Evolutionary conservation across 2,888 invertebrate species (phyloP), one percentile per base, ranked within the genome.

Genomic region (Dryococelus australis): DNA sequence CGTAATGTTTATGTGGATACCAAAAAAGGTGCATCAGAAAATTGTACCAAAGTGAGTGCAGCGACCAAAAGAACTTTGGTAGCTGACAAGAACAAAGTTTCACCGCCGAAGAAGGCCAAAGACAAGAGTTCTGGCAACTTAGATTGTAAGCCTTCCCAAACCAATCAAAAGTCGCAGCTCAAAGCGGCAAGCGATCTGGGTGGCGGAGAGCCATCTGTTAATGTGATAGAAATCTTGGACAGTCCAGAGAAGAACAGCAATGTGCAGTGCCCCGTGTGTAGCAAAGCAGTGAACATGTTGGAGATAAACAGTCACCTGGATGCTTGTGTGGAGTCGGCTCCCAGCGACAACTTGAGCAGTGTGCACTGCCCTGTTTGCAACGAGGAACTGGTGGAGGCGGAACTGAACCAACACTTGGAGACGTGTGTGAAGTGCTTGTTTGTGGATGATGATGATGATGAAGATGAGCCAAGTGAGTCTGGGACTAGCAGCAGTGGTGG

Each of bases 221-320:
- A 83, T 24, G n/a, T 43, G 0, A 35, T 83, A 35, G 83, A 83
- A 35, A 83, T 83, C 16, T 8, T 35, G 35, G 83, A 83, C 43
- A 83, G 83, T 28, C 83, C 83, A 3, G 83, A 83, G 28, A 83
- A 83, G 13, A 26, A 65, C 24, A 28, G 20, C 26, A 35, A 27
- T 12, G 90, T 90, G 10, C 89, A 92, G 65, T 95, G 95, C 91
- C 94, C 94, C 13, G 91, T 94, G 87, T 95, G 95, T 90, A 91
- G 91, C 88, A 85, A 87, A 16, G 91, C 91, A 90, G 90, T 94
- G 47, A 90, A 90, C 80, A 90, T 90, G 88, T 90, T 90, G 84
- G 90, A 91, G 88, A 93, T 94, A 88, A 93, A 94, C 89, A 90
- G 88, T 78, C 88, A 88, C 85, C 65, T 88, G 47, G 88, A 89